phyloP scores from a whole-genome alignment of 2,888 invertebrate species.

The Mimachlamys varia region DNA sequence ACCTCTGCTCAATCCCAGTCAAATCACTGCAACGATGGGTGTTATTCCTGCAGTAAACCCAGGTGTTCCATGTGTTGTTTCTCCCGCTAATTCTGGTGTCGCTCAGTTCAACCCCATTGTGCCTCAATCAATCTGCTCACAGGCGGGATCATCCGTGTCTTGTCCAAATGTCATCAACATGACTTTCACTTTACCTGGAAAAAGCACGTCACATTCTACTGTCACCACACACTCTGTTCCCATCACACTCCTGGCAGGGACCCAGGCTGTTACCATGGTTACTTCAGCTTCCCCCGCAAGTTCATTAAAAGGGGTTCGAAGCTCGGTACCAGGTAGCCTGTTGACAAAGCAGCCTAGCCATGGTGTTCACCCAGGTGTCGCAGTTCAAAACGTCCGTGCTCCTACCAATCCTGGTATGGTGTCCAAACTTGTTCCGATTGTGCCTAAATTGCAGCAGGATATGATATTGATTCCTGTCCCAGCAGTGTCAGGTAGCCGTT shows the following conservation, averaged over 20 bases:
- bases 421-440: slow-evolving; percentile 19
- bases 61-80: background rate
- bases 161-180: background rate
- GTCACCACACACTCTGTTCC: background rate
- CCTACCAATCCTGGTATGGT: background rate
- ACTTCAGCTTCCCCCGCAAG: background rate
- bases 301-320: background rate
- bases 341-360: background rate
- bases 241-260: background rate
- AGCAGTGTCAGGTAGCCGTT: background rate
- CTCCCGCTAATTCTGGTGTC: background rate
- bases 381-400: background rate
- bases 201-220: background rate
- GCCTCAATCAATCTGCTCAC: background rate
- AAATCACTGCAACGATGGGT: background rate
- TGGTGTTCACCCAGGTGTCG: background rate
- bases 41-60: background rate
- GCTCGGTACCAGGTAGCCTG: background rate
- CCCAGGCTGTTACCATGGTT: background rate
- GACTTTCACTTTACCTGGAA: slow-evolving; percentile 24
- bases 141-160: background rate
- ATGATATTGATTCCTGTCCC: background rate
- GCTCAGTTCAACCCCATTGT: background rate
- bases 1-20: background rate
- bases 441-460: background rate